These are phyloP conservation scores for Trachemys scripta DNA, from an alignment of 2,113 vertebrate genomes.

Conservation along the genomic window DNA sequence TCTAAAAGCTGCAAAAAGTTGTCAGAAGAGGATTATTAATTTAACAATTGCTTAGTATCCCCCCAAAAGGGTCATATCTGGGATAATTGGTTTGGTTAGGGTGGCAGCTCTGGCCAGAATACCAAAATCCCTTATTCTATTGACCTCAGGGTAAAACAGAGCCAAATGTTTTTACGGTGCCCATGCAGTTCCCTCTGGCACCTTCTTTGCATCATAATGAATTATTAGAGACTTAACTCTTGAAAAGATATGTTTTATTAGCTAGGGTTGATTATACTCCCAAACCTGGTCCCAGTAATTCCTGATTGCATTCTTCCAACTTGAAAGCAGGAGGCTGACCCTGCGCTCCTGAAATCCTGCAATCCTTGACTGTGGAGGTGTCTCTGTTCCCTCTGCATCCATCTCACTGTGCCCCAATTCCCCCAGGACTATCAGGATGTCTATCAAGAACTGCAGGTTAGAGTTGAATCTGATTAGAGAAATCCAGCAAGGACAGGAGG, in stretches of 20 bases:
- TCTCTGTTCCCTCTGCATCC: too few relatives aligned
- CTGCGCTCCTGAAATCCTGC: not conserved
- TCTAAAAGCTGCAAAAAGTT: conserved; percentile 18
- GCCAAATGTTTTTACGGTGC: not conserved
- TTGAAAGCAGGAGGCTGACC: not conserved
- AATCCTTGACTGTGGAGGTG: too few relatives aligned
- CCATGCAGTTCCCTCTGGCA: not conserved
- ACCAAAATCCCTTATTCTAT: not conserved
- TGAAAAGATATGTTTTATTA: not conserved
- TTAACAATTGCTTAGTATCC: conserved; percentile 6
- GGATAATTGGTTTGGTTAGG: not conserved
- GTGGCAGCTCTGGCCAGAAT: conserved; percentile 6
- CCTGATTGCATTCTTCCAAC: not conserved
- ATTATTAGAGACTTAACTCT: not conserved
- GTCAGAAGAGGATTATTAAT: conserved; percentile 22
- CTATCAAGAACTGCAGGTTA: not conserved
- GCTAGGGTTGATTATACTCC: not conserved
- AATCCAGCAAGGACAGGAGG: not conserved
- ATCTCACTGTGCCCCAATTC: not conserved
- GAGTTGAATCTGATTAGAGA: not conserved
- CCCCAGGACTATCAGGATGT: not conserved
- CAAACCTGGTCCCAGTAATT: not conserved
- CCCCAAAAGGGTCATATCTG: not conserved
- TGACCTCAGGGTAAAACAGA: not conserved
- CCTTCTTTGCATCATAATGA: not conserved